Evolutionary conservation across 2,888 invertebrate species (phyloP).

Genomic region (Calliopum simillimum): DNA sequence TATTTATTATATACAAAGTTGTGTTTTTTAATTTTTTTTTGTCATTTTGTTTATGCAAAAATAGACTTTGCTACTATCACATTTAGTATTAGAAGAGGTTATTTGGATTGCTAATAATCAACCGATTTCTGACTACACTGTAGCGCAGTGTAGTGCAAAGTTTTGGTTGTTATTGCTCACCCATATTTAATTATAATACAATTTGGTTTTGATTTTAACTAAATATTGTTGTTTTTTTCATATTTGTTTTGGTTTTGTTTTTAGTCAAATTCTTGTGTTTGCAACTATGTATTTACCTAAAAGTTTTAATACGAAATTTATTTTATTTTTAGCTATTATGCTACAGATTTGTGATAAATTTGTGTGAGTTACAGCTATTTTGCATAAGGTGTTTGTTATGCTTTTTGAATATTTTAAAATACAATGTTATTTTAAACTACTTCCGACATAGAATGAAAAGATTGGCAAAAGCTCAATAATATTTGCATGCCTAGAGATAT

Average conservation of each 20-base stretch:
- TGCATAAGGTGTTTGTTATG: not conserved
- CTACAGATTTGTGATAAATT: not conserved
- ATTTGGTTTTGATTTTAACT: conserved; percentile 41
- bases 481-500: no score
- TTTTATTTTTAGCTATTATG: conserved; percentile 8
- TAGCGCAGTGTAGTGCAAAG: not conserved
- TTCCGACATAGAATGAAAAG: no score
- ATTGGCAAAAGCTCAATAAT: no score
- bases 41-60: conserved; percentile 48
- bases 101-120: conserved; percentile 49
- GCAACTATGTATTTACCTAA: not conserved
- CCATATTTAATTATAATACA: conserved; percentile 40
- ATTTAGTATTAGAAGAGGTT: conserved; percentile 57
- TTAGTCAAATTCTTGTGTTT: not conserved
- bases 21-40: conserved; percentile 38
- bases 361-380: conserved; percentile 24
- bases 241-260: not conserved
- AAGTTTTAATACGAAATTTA: conserved; percentile 1
- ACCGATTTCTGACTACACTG: not conserved
- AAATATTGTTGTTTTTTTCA: not conserved
- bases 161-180: conserved; percentile 10
- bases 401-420: not conserved
- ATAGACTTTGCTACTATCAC: conserved; percentile 59
- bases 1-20: conserved; percentile 30
- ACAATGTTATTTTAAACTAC: no score